phyloP scores from a whole-genome alignment of 2,888 invertebrate genomes.

The Melitaea athalia region DNA sequence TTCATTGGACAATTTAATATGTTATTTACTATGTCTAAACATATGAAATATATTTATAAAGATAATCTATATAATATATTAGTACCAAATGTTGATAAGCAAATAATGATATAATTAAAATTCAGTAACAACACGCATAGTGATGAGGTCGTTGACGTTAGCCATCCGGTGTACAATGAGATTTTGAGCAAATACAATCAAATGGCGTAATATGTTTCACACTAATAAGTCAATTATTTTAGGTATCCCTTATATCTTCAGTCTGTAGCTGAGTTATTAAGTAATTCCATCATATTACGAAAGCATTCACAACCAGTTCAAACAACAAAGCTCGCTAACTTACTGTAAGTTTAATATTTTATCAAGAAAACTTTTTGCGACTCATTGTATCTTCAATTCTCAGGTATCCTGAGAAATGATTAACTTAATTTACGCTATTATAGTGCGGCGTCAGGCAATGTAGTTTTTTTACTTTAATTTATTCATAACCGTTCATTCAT shows the following conservation, averaged over 20 bases:
- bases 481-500: conserved; percentile 46
- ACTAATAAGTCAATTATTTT: conserved; percentile 26
- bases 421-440: conserved; percentile 33
- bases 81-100: conserved; percentile 41
- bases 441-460: conserved; percentile 37
- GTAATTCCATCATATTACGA: not conserved
- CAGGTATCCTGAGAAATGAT: conserved; percentile 36
- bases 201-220: conserved; percentile 42
- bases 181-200: conserved; percentile 48
- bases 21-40: conserved; percentile 12
- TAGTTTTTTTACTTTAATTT: conserved; percentile 41
- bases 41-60: conserved; percentile 15
- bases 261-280: conserved; percentile 1
- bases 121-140: conserved; percentile 50
- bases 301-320: not conserved
- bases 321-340: not conserved
- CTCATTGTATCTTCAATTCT: conserved; percentile 29
- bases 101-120: conserved; percentile 48
- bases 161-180: conserved; percentile 47
- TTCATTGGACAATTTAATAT: not conserved
- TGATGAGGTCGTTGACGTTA: conserved; percentile 56
- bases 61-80: conserved; percentile 35
- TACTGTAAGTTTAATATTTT: conserved; percentile 1
- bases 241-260: not conserved
- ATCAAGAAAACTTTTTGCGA: conserved; percentile 21